Conservation (phyloP, 2,113 vertebrate species). For the Crotophaga sulcirostris region DNA sequence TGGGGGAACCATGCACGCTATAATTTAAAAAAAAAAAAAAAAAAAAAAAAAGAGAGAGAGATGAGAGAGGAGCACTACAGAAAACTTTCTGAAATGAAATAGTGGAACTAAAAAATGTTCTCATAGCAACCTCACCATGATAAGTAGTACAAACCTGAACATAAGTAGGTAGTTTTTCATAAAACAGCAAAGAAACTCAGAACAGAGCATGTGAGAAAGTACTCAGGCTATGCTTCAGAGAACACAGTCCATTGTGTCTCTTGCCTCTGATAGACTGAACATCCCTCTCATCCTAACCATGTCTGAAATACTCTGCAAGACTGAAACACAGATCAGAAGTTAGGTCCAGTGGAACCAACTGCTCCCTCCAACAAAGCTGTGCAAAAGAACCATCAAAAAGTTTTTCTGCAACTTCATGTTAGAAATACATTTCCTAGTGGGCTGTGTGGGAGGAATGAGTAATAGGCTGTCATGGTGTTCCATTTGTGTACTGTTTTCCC, state of each 20-base stretch:
- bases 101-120: not conserved
- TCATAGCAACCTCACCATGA: not conserved
- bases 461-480: not conserved
- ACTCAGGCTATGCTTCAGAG: not conserved
- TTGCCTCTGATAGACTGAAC: not conserved
- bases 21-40: not conserved
- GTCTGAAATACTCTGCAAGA: not conserved
- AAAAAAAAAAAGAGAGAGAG: not conserved
- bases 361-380: not conserved
- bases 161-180: not conserved
- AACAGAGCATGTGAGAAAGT: not conserved
- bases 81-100: not conserved
- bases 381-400: not conserved
- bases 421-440: not conserved
- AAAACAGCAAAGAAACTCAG: not conserved
- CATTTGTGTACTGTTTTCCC: not conserved
- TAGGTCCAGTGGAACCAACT: not conserved
- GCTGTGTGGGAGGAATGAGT: not conserved
- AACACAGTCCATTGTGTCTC: not conserved
- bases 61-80: not conserved
- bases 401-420: not conserved
- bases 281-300: not conserved
- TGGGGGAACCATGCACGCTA: not conserved
- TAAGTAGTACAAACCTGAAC: not conserved
- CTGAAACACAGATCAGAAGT: not conserved